phyloP scores from a whole-genome alignment of 2,113 vertebrate genomes.

The Zapus hudsonius region DNA sequence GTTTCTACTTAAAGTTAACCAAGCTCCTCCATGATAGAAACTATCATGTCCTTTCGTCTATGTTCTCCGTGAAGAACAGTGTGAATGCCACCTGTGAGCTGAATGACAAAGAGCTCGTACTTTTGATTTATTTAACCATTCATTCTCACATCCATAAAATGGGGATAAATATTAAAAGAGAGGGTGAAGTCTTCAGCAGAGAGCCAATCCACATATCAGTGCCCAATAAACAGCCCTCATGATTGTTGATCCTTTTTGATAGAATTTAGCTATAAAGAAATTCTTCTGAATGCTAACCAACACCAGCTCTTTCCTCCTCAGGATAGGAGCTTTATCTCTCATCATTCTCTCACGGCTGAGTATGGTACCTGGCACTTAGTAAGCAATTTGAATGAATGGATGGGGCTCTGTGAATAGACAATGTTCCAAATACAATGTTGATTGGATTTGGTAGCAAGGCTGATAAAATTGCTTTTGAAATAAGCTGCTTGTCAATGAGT shows the following conservation, averaged over 20 bases:
- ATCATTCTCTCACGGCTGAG: not conserved
- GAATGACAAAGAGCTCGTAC: not conserved
- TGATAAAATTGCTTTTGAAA: conserved; percentile 64
- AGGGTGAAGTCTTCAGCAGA: not conserved
- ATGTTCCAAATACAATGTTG: conserved; percentile 48
- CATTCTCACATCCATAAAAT: conserved; percentile 7
- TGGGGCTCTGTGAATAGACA: not conserved
- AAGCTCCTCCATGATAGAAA: not conserved
- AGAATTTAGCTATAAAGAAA: too few relatives aligned
- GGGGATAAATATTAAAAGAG: not conserved
- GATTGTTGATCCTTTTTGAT: not conserved
- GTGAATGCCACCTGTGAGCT: not conserved
- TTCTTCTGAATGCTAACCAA: too few relatives aligned
- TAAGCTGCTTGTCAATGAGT: conserved; percentile 49
- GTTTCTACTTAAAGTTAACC: not conserved
- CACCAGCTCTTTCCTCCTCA: not conserved
- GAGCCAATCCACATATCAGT: not conserved
- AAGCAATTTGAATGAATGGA: conserved; percentile 38
- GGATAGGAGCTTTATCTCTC: not conserved
- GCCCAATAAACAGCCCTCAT: not conserved
- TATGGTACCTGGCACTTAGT: not conserved
- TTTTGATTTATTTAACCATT: not conserved
- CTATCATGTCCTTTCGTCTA: not conserved
- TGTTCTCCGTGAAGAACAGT: not conserved
- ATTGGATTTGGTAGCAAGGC: conserved; percentile 55